phyloP scores from a whole-genome alignment of 1,140 invertebrate species.

The Meteorus sp. region DNA sequence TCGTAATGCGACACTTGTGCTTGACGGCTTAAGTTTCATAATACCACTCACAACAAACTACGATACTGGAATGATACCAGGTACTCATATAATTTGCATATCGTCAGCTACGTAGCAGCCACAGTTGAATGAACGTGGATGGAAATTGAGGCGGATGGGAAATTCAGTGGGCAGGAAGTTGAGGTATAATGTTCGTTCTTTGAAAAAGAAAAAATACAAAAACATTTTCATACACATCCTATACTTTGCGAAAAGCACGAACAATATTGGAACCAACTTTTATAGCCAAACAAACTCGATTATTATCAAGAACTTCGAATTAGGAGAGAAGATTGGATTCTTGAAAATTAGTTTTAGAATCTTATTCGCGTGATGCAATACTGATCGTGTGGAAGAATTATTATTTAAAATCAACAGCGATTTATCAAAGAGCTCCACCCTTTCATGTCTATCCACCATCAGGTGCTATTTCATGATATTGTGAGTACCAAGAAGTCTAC shows the following conservation, averaged over 20 bases:
- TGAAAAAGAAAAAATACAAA: neutral
- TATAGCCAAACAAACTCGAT: neutral
- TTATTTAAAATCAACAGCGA: no score
- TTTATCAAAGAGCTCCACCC: no score
- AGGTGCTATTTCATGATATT: no score
- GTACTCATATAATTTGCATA: conserved; percentile 48
- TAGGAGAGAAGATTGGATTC: no score
- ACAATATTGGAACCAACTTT: neutral
- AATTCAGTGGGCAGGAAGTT: neutral
- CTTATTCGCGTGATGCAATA: no score
- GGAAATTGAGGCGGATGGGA: conserved; percentile 6
- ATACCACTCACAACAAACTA: conserved; percentile 42
- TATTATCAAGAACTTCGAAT: no score
- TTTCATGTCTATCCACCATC: no score
- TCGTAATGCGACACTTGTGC: conserved; percentile 50
- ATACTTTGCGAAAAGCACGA: no score
- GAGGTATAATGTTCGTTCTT: neutral
- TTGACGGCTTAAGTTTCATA: conserved; percentile 53
- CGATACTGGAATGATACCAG: conserved; percentile 43
- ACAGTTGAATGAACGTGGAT: conserved; percentile 15
- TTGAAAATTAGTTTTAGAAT: no score
- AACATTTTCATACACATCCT: neutral
- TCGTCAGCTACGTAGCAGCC: conserved; percentile 28
- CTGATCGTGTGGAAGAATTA: no score
- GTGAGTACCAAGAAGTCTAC: no score